Base-by-base conservation (phyloP, 2,888 invertebrate species). In the Galerucella nymphaeae region DNA sequence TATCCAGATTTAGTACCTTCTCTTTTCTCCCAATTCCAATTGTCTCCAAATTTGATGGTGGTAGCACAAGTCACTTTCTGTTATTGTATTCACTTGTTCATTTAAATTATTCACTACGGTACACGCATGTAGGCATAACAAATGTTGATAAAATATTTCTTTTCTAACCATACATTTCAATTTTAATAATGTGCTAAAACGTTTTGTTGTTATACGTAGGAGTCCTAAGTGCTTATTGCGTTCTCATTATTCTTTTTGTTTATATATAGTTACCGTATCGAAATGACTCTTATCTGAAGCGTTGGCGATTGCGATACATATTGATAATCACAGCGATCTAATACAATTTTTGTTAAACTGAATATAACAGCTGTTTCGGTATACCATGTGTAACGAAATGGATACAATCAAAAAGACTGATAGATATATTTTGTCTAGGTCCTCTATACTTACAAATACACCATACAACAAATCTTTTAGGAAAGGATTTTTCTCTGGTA, bases 181-280 rank as follows among this genome's bases (percentile, higher is more conserved):
- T 18, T 61, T 41, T 53, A 53, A 48, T 48, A 48, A 53, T 53
- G 53, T 18, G 53, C 18, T 53, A 53, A 53, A 53, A 53, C 53
- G 11, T 53, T 53, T 53, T 53, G 18, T 53, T 53, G 53, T 53
- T 18, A 53, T 11, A 61, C 38, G 61, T 61, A 16, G 61, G 61
- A n/a, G 61, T 38, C 16, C 8, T 38, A 61, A 61, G 38, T 61
- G 16, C 18, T 61, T 61, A 42, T 41, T 61, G 16, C 41, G 42
- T 61, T 41, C 61, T 41, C 41, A 41, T 41, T 61, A 41, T 61
- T 61, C 38, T 61, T 61, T 16, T 61, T 61, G 61, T 61, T 61
- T 41, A 61, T 61, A 61, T 61, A 61, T 61, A 42, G 41, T 61
- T 41, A 61, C 61, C 61, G 41, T 38, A 61, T 11, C 42, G 41